These are phyloP conservation scores for Bungarus multicinctus DNA, from an alignment of 2,113 vertebrate species.

Conservation along the genomic window DNA sequence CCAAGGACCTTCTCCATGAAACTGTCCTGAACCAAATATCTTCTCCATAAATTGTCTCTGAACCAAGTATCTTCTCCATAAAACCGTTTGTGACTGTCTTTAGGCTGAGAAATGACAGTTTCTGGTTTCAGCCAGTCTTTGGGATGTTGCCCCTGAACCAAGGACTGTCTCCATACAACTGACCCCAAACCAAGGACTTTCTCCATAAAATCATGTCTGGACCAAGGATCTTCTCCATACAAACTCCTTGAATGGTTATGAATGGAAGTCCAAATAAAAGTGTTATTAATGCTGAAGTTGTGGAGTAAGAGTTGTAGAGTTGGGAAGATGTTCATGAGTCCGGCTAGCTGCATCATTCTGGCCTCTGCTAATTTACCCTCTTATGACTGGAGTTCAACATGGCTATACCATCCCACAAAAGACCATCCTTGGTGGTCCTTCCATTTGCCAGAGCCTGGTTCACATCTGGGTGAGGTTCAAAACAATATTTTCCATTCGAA, in stretches of 20 bases:
- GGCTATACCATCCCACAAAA: neutral
- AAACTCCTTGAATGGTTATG: neutral
- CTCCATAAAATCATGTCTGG: too few relatives aligned
- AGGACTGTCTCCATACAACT: too few relatives aligned
- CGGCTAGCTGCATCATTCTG: neutral
- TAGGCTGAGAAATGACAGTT: neutral
- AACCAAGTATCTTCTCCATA: neutral
- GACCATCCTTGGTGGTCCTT: neutral
- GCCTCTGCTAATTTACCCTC: neutral
- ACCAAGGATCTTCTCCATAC: neutral
- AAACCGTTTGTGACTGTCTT: neutral
- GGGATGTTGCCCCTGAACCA: neutral
- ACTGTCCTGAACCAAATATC: too few relatives aligned
- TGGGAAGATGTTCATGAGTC: neutral
- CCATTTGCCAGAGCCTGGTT: neutral
- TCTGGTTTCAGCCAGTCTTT: neutral
- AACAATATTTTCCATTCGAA: neutral
- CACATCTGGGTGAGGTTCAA: neutral
- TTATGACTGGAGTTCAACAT: neutral
- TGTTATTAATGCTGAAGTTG: neutral
- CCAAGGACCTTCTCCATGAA: too few relatives aligned
- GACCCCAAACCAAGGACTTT: neutral
- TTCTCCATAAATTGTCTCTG: neutral
- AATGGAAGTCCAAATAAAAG: neutral
- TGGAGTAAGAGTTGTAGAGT: neutral